Conservation (phyloP, 1,140 invertebrate species). For the Halyomorpha halys region DNA sequence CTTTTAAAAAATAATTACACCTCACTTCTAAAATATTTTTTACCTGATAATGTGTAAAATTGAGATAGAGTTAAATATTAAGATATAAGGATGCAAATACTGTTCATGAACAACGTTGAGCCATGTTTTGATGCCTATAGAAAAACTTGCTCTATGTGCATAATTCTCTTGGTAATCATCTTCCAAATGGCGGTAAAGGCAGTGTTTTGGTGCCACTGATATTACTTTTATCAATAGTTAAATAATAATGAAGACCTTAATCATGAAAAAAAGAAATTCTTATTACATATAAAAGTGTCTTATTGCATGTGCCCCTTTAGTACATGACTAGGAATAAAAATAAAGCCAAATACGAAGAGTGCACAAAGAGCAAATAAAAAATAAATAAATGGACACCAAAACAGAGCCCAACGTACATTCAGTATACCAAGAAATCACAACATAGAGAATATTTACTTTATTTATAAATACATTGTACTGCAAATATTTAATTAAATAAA, state of each 20-base stretch:
- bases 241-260: slow-evolving; percentile 21
- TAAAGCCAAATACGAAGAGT: slow-evolving; percentile 40
- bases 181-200: slow-evolving; percentile 47
- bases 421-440: slow-evolving; percentile 24
- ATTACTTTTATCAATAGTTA: slow-evolving; percentile 23
- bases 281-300: slow-evolving; percentile 28
- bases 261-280: slow-evolving; percentile 19
- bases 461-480: slow-evolving; percentile 20
- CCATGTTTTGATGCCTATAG: slow-evolving; percentile 27
- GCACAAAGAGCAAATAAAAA: slow-evolving; percentile 45
- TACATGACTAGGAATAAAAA: neutral
- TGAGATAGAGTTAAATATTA: neutral
- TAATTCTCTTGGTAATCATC: slow-evolving; percentile 43
- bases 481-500: slow-evolving; percentile 17
- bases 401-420: slow-evolving; percentile 38
- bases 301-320: slow-evolving; percentile 15
- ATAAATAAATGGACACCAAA: slow-evolving; percentile 44
- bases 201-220: slow-evolving; percentile 57
- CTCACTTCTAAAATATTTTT: no score
- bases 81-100: neutral
- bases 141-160: slow-evolving; percentile 40
- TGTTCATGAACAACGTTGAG: slow-evolving; percentile 20
- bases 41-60: neutral
- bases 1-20: no score
- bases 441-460: slow-evolving; percentile 25